phyloP scores from a whole-genome alignment of 1,140 invertebrate genomes.

The Pygmarrhopalites habei region DNA sequence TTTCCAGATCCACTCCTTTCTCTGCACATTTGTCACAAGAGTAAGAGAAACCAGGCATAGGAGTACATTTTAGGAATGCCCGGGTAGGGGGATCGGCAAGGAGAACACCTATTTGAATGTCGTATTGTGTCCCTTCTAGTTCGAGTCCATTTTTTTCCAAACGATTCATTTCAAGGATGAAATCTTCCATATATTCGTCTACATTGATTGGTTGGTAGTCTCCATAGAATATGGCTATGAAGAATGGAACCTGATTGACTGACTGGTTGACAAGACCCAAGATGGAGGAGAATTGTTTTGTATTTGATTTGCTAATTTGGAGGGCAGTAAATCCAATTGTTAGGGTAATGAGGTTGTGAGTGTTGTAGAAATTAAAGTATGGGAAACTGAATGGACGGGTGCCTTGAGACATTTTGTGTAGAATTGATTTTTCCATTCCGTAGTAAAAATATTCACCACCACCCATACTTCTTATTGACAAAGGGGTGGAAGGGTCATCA shows the following conservation, averaged over 20 bases:
- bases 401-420: background rate
- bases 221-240: slow-evolving; percentile 37
- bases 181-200: slow-evolving; percentile 31
- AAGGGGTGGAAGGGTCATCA: too few species aligned
- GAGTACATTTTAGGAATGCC: slow-evolving; percentile 43
- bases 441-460: slow-evolving; percentile 28
- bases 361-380: background rate
- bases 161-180: slow-evolving; percentile 31
- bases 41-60: slow-evolving; percentile 41
- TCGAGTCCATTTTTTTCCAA: slow-evolving; percentile 20
- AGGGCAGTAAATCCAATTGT: slow-evolving; percentile 39
- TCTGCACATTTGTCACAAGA: slow-evolving; percentile 43
- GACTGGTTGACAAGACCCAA: slow-evolving; percentile 17
- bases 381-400: background rate
- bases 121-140: background rate
- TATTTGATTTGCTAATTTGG: slow-evolving; percentile 29
- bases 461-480: slow-evolving; percentile 4
- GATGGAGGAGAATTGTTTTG: slow-evolving; percentile 35
- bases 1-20: slow-evolving; percentile 36
- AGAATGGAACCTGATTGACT: slow-evolving; percentile 18
- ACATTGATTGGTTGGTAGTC: slow-evolving; percentile 30
- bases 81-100: slow-evolving; percentile 45
- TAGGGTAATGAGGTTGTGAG: slow-evolving; percentile 20
- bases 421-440: slow-evolving; percentile 14
- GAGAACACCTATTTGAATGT: slow-evolving; percentile 23